Evolutionary conservation across 2,797 vertebrate species (phyloP).

Genomic region (Paguma larvata): DNA sequence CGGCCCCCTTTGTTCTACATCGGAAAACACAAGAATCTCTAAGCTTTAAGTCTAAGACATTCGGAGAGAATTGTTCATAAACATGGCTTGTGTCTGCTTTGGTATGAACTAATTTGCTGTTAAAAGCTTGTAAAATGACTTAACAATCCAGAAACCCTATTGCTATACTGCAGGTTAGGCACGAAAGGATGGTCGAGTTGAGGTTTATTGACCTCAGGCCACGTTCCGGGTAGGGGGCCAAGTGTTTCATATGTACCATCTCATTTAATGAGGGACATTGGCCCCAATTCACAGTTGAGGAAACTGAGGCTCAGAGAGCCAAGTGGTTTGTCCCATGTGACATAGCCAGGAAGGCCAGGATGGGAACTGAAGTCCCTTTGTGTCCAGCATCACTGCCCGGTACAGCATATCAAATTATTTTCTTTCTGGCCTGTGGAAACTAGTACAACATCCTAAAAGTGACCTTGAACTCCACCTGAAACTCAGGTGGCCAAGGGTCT

Average conservation of each 20-base stretch:
- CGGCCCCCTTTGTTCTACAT: neutral
- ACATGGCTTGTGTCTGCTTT: neutral
- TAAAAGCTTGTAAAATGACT: conserved; percentile 29
- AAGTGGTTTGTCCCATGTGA: neutral
- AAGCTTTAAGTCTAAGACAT: neutral
- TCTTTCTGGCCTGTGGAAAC: neutral
- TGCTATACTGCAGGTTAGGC: neutral
- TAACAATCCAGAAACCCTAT: neutral
- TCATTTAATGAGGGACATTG: neutral
- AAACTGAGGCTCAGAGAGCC: neutral
- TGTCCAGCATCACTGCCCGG: neutral
- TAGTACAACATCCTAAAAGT: neutral
- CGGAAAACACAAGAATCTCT: neutral
- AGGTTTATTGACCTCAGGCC: neutral
- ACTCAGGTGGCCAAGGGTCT: neutral
- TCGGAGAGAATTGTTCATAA: neutral
- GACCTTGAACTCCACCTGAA: neutral
- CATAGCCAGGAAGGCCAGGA: neutral
- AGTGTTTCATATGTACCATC: neutral
- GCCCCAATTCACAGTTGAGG: neutral
- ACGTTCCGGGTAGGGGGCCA: neutral
- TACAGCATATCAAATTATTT: neutral
- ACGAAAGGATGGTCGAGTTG: neutral
- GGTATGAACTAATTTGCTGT: neutral
- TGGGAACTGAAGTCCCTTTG: neutral